Evolutionary conservation across 2,113 vertebrate species (phyloP).

Genomic region (Eulemur rufifrons): DNA sequence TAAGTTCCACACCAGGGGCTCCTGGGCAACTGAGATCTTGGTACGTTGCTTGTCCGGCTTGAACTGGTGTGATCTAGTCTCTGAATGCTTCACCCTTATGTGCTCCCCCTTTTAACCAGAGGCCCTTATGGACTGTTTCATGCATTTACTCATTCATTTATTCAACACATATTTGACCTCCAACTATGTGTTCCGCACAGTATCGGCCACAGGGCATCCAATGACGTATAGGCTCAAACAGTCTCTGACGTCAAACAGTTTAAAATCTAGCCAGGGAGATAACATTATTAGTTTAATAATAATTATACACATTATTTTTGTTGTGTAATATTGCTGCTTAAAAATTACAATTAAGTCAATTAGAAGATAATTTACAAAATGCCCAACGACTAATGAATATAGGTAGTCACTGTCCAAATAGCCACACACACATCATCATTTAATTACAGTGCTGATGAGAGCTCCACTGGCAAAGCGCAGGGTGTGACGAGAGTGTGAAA

Average conservation of each 20-base stretch:
- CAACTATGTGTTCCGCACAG: background rate
- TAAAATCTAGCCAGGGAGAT: constrained; percentile 25
- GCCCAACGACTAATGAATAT: background rate
- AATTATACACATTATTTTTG: constrained; percentile 21
- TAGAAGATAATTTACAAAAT: constrained; percentile 52
- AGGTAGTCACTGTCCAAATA: constrained; percentile 19
- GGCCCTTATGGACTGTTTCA: background rate
- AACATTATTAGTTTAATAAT: constrained; percentile 36
- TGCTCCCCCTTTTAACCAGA: background rate
- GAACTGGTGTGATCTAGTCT: background rate
- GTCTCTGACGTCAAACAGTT: constrained; percentile 7
- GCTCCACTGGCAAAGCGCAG: background rate
- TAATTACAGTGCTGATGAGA: background rate
- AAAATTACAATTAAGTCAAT: constrained; percentile 48
- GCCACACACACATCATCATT: background rate
- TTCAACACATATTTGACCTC: background rate
- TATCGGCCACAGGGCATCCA: background rate
- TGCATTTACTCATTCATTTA: background rate
- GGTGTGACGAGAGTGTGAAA: background rate
- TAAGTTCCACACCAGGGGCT: background rate
- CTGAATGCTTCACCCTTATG: background rate
- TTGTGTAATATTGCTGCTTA: constrained; percentile 4
- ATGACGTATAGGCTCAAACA: background rate
- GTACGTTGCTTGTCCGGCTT: background rate
- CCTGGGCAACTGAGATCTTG: background rate